phyloP scores from a whole-genome alignment of 2,113 vertebrate species.

The Leptodactylus fuscus region DNA sequence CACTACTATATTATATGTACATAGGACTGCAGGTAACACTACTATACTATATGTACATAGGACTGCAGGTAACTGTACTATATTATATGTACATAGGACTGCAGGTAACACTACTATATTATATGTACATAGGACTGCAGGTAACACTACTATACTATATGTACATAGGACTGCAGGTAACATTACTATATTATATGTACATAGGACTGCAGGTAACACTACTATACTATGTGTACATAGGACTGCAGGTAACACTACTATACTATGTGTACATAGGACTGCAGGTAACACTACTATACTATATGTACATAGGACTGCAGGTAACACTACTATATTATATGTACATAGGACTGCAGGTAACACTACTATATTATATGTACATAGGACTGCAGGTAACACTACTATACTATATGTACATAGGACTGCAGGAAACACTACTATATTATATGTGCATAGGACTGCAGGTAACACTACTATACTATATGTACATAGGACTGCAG shows the following conservation, averaged over 20 bases:
- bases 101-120: no score
- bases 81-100: no score
- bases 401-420: no score
- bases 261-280: background rate
- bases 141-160: background rate
- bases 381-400: no score
- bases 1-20: background rate
- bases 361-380: background rate
- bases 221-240: background rate
- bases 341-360: background rate
- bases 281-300: background rate
- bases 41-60: background rate
- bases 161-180: background rate
- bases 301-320: no score
- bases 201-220: background rate
- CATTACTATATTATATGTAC: background rate
- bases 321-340: no score
- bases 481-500: background rate
- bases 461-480: background rate
- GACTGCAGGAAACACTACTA: background rate
- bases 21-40: background rate
- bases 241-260: background rate
- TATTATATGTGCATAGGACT: background rate
- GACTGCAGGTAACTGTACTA: background rate
- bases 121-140: no score